A percentile compares a stretch with the other conserved stretches of the same genome.
Conservation (phyloP, 2,888 invertebrate species). For the Apamea crenata region DNA sequence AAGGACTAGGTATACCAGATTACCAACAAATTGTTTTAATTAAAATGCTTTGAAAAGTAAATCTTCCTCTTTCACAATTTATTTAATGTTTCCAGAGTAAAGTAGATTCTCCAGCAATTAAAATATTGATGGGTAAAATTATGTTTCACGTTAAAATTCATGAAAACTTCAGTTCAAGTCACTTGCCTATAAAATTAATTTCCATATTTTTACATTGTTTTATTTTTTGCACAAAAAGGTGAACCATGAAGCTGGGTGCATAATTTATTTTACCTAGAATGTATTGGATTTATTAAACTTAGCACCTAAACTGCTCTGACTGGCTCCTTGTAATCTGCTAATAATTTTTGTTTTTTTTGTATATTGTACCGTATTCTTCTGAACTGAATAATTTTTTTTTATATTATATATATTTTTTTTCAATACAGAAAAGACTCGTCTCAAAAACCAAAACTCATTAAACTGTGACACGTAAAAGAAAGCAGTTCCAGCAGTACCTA, state of each 20-base stretch:
- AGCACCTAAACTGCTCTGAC: too few species aligned
- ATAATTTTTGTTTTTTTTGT: too few species aligned
- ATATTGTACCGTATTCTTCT: too few species aligned
- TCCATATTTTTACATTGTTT: conserved; percentile 41
- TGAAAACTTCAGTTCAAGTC: conserved; percentile 37
- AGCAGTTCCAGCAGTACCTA: neutral
- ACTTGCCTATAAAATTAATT: conserved; percentile 29
- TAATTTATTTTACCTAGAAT: neutral
- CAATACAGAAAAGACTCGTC: too few species aligned
- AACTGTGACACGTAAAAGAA: neutral
- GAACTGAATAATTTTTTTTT: too few species aligned
- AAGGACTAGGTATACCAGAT: neutral
- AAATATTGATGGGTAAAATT: conserved; percentile 51
- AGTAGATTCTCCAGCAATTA: conserved; percentile 20
- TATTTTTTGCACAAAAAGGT: neutral
- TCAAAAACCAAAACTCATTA: neutral
- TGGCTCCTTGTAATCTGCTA: too few species aligned
- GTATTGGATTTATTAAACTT: too few species aligned
- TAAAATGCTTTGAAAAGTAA: neutral
- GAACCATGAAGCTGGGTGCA: neutral
- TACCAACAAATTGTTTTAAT: neutral
- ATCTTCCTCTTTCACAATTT: neutral
- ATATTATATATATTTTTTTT: too few species aligned
- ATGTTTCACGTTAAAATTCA: conserved; percentile 48
- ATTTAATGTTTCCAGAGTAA: conserved; percentile 6